Base-by-base conservation (phyloP, 1,140 invertebrate genomes). In the Littorina saxatilis region DNA sequence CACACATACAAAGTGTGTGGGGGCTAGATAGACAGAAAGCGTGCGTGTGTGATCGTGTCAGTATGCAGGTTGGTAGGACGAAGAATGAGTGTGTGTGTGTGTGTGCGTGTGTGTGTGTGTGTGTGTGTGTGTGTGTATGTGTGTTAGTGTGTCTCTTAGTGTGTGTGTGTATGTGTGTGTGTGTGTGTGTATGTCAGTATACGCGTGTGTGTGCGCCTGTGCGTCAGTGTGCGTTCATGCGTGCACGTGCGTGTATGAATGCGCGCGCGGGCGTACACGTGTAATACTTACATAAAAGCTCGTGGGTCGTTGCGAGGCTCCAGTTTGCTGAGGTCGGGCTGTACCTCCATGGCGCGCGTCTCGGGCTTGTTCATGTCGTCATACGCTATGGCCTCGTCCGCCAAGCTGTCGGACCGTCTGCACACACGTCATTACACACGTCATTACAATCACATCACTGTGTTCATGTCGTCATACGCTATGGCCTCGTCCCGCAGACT, bases 341-440 rank as follows among this genome's bases (percentile, higher is more conserved):
- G 83, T 29, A 84, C 81, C 52, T 84, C 81, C 81, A 84, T 82
- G n/a, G 83, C 81, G 23, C 75, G 78, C 27, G 80, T 61, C 15
- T 63, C 81, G 20, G 83, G 83, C 50, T 84, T 84, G 13, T 73
- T 68, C 40, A 84, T 40, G 27, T 82, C 83, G 43, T 84, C 83
- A 52, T 84, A 84, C n/a, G 79, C 80, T 29, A 84, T 84, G 55
- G 80, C 80, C 50, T 81, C 79, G 20, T 82, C 81, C 15, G 79
- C 61, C 20, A 80, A 4, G 23, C 77, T 82, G 76, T 82, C 80
- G 52, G 79, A 80, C 1, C 83, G 29, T 35, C 83, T 82, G 83
- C 2, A 55, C 23, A 43, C 37, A n/a, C 47, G 40, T 40, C 23
- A 40, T 72, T 32, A 47, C 40, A 37, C 17, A 29, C 20, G n/a